These are phyloP conservation scores for Tragelaphus buxtoni DNA, from an alignment of 2,113 vertebrate species.

Conservation along the genomic window DNA sequence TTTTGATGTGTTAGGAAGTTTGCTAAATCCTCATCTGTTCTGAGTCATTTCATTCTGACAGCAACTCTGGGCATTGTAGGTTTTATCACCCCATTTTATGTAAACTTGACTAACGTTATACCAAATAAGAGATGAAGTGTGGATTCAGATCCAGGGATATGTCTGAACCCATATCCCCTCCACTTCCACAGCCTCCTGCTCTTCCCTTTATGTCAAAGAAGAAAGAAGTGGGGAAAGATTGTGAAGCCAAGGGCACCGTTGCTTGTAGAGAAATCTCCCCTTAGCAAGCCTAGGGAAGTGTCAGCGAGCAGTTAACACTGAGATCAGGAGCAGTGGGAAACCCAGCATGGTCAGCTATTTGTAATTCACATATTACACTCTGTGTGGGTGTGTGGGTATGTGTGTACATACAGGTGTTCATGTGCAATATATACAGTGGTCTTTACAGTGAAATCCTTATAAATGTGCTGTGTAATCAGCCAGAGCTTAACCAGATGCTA, in stretches of 20 bases:
- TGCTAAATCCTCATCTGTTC: not conserved
- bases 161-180: not conserved
- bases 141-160: not conserved
- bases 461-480: not conserved
- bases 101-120: not conserved
- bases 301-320: not conserved
- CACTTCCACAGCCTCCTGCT: not conserved
- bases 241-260: not conserved
- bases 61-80: not conserved
- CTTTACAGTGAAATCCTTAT: not conserved
- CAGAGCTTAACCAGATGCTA: not conserved
- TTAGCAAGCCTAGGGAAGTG: not conserved
- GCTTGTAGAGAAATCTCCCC: not conserved
- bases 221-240: not conserved
- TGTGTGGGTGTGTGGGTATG: fast-evolving
- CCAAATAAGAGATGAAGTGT: not conserved
- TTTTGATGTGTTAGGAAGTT: not conserved
- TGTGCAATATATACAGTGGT: fast-evolving
- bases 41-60: not conserved
- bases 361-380: fast-evolving
- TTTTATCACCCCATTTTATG: not conserved
- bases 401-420: no score
- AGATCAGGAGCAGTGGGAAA: not conserved
- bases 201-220: not conserved
- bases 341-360: not conserved